Conservation (phyloP, 1,140 invertebrate species). For the Nautilus pompilius region DNA sequence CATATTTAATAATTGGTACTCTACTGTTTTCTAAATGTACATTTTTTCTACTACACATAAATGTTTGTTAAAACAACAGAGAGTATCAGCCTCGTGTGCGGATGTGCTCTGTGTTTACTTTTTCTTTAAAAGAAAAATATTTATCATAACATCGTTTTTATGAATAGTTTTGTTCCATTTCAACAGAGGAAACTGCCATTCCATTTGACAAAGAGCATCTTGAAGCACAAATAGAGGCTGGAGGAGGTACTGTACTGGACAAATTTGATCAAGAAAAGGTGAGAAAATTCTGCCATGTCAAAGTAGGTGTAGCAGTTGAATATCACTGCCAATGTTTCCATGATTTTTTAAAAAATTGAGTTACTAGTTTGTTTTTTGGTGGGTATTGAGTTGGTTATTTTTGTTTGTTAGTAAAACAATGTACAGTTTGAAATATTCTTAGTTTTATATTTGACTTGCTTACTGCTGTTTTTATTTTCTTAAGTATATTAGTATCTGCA, state of each 20-base stretch:
- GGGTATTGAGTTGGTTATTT: not conserved
- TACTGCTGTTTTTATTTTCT: not conserved
- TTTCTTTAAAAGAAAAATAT: no score
- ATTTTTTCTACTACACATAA: no score
- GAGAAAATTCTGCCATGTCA: constrained; percentile 1
- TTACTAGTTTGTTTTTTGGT: not conserved
- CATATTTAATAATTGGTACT: no score
- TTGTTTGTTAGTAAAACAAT: not conserved
- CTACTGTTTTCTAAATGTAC: no score
- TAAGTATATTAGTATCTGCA: not conserved
- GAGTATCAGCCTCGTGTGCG: no score
- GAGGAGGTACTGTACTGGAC: constrained; percentile 45
- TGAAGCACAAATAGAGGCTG: constrained; percentile 31
- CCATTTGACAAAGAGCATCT: constrained; percentile 51
- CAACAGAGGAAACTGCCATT: constrained; percentile 22
- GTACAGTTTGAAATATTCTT: not conserved
- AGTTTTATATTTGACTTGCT: not conserved
- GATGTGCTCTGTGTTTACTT: no score
- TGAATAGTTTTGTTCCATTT: no score
- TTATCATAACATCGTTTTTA: no score
- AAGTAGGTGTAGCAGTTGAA: not conserved
- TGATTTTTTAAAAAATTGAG: not conserved
- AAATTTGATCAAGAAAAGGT: constrained; percentile 41
- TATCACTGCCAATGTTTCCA: not conserved
- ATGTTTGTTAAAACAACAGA: no score